phyloP scores from a whole-genome alignment of 2,113 vertebrate species.

The Anoplopoma fimbria region DNA sequence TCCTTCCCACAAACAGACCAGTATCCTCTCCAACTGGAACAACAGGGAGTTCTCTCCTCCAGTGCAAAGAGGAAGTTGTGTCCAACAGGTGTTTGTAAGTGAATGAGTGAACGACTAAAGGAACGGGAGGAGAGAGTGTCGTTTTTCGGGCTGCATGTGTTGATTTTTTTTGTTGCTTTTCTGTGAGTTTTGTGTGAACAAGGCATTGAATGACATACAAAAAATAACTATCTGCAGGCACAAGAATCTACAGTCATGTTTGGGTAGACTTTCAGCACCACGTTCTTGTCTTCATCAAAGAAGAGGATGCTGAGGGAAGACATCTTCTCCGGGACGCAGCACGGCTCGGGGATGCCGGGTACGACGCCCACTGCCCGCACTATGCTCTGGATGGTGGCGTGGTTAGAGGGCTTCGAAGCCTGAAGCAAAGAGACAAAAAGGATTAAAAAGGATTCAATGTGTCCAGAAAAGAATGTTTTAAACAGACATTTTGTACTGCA shows the following conservation, averaged over 20 bases:
- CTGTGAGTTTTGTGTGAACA: conserved; percentile 15
- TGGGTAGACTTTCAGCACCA: conserved; percentile 97
- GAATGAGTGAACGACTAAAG: conserved; percentile 9
- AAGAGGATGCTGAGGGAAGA: conserved; percentile 96
- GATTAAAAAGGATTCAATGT: not conserved
- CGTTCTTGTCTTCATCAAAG: conserved; percentile 96
- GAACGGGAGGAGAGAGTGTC: conserved; percentile 20
- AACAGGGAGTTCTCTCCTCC: conserved; percentile 69
- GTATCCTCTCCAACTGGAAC: conserved; percentile 45
- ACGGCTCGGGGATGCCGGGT: conserved; percentile 93
- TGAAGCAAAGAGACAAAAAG: conserved; percentile 61
- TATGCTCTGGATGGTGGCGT: conserved; percentile 98
- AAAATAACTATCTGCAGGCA: conserved; percentile 89
- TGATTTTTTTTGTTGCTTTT: not conserved
- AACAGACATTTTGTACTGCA: not conserved
- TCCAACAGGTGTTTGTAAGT: conserved; percentile 7
- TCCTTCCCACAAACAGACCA: conserved; percentile 19
- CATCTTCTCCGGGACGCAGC: conserved; percentile 97
- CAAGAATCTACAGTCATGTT: conserved; percentile 99
- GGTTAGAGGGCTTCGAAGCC: conserved; percentile 96
- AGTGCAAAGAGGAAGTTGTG: conserved; percentile 67
- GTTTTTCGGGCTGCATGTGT: conserved; percentile 12
- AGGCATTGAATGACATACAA: not conserved
- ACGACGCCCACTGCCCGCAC: conserved; percentile 94
- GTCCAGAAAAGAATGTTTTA: not conserved